A percentile compares a stretch with the other conserved stretches of the same genome.
Evolutionary conservation across 2,113 vertebrate species (phyloP).

Genomic region (Carettochelys insculpta): DNA sequence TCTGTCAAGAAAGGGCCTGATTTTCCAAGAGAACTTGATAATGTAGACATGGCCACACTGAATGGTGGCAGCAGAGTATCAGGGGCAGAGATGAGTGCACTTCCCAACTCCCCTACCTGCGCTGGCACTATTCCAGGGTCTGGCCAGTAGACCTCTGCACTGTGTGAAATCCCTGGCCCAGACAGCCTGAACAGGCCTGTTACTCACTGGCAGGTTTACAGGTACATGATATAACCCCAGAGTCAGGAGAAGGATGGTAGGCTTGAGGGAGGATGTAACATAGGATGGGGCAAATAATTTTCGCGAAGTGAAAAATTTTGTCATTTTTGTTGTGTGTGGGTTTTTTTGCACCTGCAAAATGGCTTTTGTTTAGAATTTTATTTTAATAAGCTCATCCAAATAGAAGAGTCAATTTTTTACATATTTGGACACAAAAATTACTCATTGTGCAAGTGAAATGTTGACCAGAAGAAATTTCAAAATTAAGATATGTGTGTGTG

Average conservation of each 20-base stretch:
- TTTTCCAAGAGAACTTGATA: no score
- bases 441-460: neutral
- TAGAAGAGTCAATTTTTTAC: neutral
- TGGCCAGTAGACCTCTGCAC: neutral
- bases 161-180: neutral
- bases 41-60: no score
- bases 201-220: fast-evolving
- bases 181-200: neutral
- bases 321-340: neutral
- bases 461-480: neutral
- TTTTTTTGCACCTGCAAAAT: neutral
- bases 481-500: neutral
- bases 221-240: neutral
- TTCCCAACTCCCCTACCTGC: neutral
- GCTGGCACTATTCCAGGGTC: neutral
- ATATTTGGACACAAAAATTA: neutral
- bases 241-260: neutral
- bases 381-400: neutral
- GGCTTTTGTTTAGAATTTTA: neutral
- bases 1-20: no score
- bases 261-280: neutral
- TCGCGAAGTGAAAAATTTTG: neutral
- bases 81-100: no score
- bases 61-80: neutral
- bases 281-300: neutral